A percentile compares a stretch with the other conserved stretches of the same genome.
These are phyloP conservation scores for Poeciliopsis turrubarensis DNA, from an alignment of 2,113 vertebrate genomes.

Conservation along the genomic window DNA sequence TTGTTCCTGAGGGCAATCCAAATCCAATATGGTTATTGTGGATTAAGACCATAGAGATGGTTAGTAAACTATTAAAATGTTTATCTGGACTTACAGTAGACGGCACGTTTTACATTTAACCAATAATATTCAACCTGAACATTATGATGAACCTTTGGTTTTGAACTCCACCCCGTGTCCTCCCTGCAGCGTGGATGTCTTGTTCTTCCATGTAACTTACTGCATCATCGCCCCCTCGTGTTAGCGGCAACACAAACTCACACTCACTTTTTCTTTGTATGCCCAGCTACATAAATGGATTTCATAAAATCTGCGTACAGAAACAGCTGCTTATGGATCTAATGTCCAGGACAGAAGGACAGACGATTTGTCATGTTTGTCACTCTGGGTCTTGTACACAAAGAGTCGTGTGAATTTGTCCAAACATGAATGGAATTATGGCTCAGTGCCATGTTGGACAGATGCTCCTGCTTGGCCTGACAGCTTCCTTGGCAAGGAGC, in stretches of 20 bases:
- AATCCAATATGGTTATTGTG: no score
- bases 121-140: no score
- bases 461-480: conserved; percentile 44
- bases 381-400: conserved; percentile 2
- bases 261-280: background rate
- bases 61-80: no score
- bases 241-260: background rate
- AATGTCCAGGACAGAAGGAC: background rate
- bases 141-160: no score
- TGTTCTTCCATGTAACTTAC: no score
- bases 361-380: conserved; percentile 8
- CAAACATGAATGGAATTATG: conserved; percentile 19
- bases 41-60: no score
- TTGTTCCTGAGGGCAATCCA: no score
- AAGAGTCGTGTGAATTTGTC: conserved; percentile 1
- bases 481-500: conserved; percentile 26
- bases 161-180: no score
- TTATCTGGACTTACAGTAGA: no score
- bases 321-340: background rate
- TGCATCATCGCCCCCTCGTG: background rate
- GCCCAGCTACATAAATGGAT: background rate
- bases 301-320: background rate
- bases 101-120: no score
- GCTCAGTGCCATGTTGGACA: conserved; percentile 21
- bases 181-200: no score